phyloP scores from a whole-genome alignment of 2,888 invertebrate species.

The Lamellibrachia columna region DNA sequence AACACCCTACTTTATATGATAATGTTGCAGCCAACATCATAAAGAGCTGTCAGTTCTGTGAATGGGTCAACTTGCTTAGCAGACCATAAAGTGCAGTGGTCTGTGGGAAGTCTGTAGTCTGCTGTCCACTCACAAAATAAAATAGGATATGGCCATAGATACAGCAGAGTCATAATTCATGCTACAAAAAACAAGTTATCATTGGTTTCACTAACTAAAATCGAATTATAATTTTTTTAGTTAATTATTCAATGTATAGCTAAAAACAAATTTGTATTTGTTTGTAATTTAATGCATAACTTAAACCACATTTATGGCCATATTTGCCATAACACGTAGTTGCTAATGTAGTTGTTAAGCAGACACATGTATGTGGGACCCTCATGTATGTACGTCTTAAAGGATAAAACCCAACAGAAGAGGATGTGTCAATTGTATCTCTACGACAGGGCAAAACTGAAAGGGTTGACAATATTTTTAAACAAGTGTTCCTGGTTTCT shows the following conservation, averaged over 20 bases:
- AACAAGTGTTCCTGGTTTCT: not conserved
- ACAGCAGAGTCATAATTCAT: not conserved
- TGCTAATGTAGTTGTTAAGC: not conserved
- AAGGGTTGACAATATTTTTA: not conserved
- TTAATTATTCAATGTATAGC: too few relatives aligned
- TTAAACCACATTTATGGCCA: not conserved
- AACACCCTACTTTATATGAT: not conserved
- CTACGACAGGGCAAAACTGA: not conserved
- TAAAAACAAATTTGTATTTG: too few relatives aligned
- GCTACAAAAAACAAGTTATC: not conserved
- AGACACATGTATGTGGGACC: not conserved
- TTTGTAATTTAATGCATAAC: too few relatives aligned
- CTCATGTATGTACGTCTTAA: too few relatives aligned
- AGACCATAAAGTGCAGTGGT: not conserved
- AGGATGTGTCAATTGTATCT: not conserved
- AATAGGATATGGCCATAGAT: not conserved
- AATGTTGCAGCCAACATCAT: not conserved
- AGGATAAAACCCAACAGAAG: not conserved
- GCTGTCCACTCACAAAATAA: not conserved
- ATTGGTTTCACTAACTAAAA: not conserved
- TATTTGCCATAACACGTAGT: not conserved
- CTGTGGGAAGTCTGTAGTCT: not conserved
- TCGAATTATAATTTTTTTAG: too few relatives aligned
- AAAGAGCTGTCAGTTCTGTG: not conserved
- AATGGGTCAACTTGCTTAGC: not conserved